A percentile compares a stretch with the other conserved stretches of the same genome.
Conservation (phyloP, 2,888 invertebrate species). For the Rhagophthalmus giganteus region DNA sequence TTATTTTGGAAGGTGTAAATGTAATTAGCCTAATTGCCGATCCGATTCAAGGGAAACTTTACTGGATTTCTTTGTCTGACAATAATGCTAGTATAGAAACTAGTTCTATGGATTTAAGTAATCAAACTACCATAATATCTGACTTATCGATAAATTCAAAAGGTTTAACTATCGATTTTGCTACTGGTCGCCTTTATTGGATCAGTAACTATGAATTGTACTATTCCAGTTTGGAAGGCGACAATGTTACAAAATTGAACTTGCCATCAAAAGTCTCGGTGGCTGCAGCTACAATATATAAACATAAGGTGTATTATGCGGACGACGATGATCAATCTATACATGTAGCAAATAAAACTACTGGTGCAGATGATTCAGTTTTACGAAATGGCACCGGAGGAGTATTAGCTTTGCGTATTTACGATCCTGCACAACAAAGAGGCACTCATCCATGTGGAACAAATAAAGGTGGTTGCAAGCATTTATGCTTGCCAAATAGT, state of each 20-base stretch:
- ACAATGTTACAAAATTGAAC: conserved; percentile 39
- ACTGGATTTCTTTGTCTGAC: conserved; percentile 54
- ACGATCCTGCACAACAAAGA: conserved; percentile 67
- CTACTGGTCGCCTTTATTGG: conserved; percentile 68
- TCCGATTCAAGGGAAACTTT: conserved; percentile 63
- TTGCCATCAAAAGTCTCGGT: conserved; percentile 57
- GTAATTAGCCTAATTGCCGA: conserved; percentile 72
- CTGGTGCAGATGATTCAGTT: conserved; percentile 49
- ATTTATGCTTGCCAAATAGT: conserved; percentile 73
- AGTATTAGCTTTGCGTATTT: conserved; percentile 70
- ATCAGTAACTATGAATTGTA: conserved; percentile 62
- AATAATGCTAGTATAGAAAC: conserved; percentile 56
- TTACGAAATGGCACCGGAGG: conserved; percentile 57
- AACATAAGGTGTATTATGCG: conserved; percentile 68
- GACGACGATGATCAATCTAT: conserved; percentile 66
- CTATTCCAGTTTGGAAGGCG: conserved; percentile 53
- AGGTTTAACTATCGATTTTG: conserved; percentile 46
- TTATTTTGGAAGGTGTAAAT: conserved; percentile 51
- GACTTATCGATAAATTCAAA: conserved; percentile 46
- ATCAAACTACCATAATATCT: conserved; percentile 47
- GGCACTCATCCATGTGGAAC: conserved; percentile 62
- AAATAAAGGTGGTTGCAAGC: conserved; percentile 66
- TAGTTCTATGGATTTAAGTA: conserved; percentile 69
- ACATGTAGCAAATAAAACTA: conserved; percentile 64
- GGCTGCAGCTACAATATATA: conserved; percentile 69